Base-by-base conservation (phyloP, 2,113 vertebrate species). In the Cyprichromis sp. region DNA sequence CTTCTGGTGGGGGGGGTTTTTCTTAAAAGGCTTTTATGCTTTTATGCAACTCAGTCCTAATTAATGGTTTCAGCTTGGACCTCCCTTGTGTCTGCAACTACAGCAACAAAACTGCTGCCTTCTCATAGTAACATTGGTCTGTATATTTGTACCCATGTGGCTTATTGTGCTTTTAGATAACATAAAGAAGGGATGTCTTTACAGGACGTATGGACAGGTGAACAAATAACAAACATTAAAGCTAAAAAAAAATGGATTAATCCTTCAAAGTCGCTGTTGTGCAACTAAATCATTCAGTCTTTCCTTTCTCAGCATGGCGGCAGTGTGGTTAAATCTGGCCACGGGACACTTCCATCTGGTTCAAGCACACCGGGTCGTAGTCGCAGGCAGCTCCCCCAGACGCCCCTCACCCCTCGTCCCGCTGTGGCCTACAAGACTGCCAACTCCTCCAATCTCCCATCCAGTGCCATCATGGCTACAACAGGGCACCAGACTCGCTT, bases 321-420 rank as follows among this genome's bases (percentile, higher is more conserved):
- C 94, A 96, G 94, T 90, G 97, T 96, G 52, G 93, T 96, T 94
- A 98, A 97, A 88, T 96, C 97, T 86, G 97, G 97, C 93, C 95
- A 97, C 84, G 93, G 96, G 92, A 94, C 95, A 92, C 95, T 96
- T 47, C 96, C 97, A 93, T 97, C 97, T 93, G 97, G 97, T 94
- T 96, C 97, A 88, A 97, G 96, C 95, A 98, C 97, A 63, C 97
- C 97, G 0, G 97, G 97, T 94, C 97, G 98, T 4, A 96, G 97
- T 31, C 97, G 98, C 88, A 96, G 98, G 86, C 98, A 99, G 96
- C 97, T 99, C 86, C 98, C 98, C 2, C 98, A 98, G 97, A 99
- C 98, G 5, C 98, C 98, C 21, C 96, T 98, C 91, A 99, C 98
- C 19, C 98, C 98, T 24, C 98, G 98, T 9, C 98, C 98, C 78